Evolutionary conservation across 64 coral and sea anemone species (phyloP).

Genomic region (Stylophora pistillata): DNA sequence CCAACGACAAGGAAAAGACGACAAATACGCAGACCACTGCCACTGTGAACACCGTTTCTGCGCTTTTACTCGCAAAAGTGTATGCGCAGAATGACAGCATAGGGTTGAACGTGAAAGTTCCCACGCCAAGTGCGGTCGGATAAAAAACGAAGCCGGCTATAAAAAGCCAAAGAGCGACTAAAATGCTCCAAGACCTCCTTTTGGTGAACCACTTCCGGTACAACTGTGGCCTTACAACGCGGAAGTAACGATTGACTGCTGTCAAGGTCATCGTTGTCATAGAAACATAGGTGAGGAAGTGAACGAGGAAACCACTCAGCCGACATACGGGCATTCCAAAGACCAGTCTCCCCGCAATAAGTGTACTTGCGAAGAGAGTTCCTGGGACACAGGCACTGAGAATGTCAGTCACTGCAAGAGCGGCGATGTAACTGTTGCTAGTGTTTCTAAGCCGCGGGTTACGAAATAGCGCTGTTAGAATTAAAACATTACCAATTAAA

Average conservation of each 20-base stretch:
- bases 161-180: conserved; percentile 13
- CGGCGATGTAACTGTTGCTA: conserved; percentile 26
- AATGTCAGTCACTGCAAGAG: not conserved
- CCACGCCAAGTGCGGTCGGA: not conserved
- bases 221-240: conserved; percentile 6
- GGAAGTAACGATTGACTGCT: conserved; percentile 23
- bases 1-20: conserved; percentile 4
- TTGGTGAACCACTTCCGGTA: not conserved
- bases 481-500: conserved; percentile 26
- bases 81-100: conserved; percentile 1
- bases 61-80: not conserved
- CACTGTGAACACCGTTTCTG: not conserved
- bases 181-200: not conserved
- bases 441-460: conserved; percentile 20
- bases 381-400: conserved; percentile 26
- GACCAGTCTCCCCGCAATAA: not conserved
- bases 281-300: conserved; percentile 33
- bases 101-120: conserved; percentile 9
- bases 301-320: conserved; percentile 24
- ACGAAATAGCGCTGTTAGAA: conserved; percentile 5
- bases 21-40: not conserved
- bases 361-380: conserved; percentile 12
- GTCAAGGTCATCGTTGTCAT: conserved; percentile 43
- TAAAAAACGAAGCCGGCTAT: conserved; percentile 7
- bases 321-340: not conserved